Evolutionary conservation across 2,113 vertebrate species (phyloP).

Genomic region (Candoia aspera): DNA sequence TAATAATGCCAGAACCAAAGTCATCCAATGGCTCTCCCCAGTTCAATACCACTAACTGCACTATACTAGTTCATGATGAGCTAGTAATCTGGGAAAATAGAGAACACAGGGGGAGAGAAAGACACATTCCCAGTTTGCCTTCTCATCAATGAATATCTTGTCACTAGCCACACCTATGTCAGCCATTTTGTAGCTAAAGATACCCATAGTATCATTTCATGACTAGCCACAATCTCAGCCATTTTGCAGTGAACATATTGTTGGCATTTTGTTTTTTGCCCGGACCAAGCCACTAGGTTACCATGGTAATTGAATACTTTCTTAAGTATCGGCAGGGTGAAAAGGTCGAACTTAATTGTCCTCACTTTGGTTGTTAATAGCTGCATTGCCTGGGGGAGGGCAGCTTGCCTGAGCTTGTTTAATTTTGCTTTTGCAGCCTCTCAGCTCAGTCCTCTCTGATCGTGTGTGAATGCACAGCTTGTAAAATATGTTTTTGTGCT

Average conservation of each 20-base stretch:
- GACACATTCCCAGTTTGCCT: neutral
- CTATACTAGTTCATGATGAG: neutral
- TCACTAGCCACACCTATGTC: neutral
- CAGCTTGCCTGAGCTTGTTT: too few species aligned
- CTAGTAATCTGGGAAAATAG: neutral
- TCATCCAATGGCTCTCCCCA: neutral
- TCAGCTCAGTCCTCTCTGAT: too few species aligned
- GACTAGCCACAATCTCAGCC: neutral
- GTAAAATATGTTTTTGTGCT: too few species aligned
- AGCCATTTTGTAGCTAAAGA: neutral
- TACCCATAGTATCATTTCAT: neutral
- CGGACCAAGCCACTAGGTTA: too few species aligned
- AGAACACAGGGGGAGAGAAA: neutral
- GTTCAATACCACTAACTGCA: neutral
- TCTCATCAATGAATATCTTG: neutral
- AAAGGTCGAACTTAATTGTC: too few species aligned
- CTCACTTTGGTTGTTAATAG: too few species aligned
- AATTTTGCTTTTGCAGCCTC: too few species aligned
- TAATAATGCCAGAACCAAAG: neutral
- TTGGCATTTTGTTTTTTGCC: too few species aligned
- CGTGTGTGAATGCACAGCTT: too few species aligned
- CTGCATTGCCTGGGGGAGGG: too few species aligned
- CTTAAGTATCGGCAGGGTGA: too few species aligned
- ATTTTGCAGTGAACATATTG: neutral
- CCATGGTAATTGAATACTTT: too few species aligned